A percentile compares a stretch with the other conserved stretches of the same genome.
These are phyloP conservation scores for Coptodon rendalli DNA, from an alignment of 2,113 vertebrate genomes.

Conservation along the genomic window DNA sequence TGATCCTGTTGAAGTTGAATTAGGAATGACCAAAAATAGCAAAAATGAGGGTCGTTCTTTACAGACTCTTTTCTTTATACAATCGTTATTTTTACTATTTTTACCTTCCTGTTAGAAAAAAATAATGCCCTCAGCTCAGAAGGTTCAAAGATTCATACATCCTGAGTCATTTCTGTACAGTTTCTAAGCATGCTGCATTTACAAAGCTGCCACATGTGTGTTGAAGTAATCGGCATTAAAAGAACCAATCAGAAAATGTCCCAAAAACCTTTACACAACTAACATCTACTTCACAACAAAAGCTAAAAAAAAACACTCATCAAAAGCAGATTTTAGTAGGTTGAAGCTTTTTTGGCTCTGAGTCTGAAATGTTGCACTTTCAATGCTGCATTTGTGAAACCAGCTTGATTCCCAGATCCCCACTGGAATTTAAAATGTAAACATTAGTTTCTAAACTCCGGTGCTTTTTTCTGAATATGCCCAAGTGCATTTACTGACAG, in stretches of 20 bases:
- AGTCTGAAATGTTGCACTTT: background rate
- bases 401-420: background rate
- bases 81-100: background rate
- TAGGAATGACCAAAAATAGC: background rate
- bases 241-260: background rate
- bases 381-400: accelerated
- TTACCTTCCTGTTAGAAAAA: background rate
- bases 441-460: background rate
- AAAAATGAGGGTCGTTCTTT: background rate
- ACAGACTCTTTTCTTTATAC: background rate
- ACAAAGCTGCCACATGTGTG: background rate
- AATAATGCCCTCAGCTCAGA: background rate
- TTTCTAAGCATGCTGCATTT: background rate
- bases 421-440: background rate
- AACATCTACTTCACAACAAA: accelerated
- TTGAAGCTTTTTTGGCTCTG: background rate
- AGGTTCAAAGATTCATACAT: background rate
- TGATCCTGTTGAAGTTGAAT: background rate
- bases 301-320: background rate
- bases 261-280: background rate
- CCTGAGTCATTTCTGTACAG: background rate
- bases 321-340: background rate
- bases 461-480: background rate
- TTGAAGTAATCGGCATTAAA: background rate
- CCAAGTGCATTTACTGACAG: background rate